Evolutionary conservation across 2,888 invertebrate genomes (phyloP).

Genomic region (Agrochola macilenta): DNA sequence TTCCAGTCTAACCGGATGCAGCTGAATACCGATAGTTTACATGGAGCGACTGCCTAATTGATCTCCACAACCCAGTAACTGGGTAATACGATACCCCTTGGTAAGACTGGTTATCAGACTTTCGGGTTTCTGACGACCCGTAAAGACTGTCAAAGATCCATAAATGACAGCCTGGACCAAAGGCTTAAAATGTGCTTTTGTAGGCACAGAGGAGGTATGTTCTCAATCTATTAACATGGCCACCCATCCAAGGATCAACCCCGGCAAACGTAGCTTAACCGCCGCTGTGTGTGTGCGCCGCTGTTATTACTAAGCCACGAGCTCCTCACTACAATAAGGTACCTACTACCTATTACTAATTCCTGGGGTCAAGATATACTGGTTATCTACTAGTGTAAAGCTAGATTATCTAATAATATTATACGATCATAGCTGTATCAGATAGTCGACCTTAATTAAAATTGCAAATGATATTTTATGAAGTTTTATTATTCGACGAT

Average conservation of each 20-base stretch:
- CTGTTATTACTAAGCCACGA: background rate
- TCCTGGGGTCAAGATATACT: background rate
- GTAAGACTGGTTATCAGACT: background rate
- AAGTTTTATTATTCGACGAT: slow-evolving; percentile 13
- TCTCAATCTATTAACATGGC: background rate
- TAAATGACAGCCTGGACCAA: too few relatives aligned
- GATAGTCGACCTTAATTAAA: slow-evolving; percentile 15
- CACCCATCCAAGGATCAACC: background rate
- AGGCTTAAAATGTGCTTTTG: background rate
- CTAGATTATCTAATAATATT: slow-evolving; percentile 14
- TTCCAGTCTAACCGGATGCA: too few relatives aligned
- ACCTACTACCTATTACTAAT: background rate
- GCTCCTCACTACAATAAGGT: too few relatives aligned
- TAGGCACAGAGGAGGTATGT: background rate
- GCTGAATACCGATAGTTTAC: too few relatives aligned
- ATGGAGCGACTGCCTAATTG: too few relatives aligned
- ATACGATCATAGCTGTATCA: slow-evolving; percentile 16
- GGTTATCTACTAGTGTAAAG: background rate
- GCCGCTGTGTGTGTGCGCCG: background rate
- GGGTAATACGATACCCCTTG: too few relatives aligned
- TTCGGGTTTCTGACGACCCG: background rate
- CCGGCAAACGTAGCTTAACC: background rate
- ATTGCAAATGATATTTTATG: slow-evolving; percentile 30
- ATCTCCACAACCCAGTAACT: too few relatives aligned
- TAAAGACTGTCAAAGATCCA: background rate